A percentile compares a stretch with the other conserved stretches of the same genome.
phyloP scores from a whole-genome alignment of 2,113 vertebrate genomes.

The human (Homo sapiens) region DNA sequence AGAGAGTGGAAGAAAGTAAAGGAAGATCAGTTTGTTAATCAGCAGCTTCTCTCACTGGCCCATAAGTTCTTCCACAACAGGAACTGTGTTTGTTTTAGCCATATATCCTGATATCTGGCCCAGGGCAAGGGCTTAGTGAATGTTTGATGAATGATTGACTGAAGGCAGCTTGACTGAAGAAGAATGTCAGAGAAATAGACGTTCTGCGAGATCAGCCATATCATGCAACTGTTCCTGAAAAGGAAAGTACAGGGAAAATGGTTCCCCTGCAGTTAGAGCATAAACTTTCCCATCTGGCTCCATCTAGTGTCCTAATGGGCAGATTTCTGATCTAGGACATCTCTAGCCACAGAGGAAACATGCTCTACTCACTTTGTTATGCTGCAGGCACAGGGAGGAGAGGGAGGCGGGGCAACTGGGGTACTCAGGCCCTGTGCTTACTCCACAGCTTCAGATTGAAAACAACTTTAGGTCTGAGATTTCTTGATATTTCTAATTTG shows the following conservation, averaged over 20 bases:
- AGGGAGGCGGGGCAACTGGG: background rate
- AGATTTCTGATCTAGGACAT: slow-evolving; percentile 52
- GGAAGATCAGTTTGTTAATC: background rate
- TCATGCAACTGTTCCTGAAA: slow-evolving; percentile 43
- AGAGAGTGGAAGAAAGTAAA: background rate
- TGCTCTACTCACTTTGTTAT: background rate
- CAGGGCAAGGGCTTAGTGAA: background rate
- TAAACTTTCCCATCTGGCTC: slow-evolving; percentile 77
- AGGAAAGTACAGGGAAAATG: slow-evolving; percentile 59
- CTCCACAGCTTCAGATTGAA: background rate
- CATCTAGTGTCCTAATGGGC: slow-evolving; percentile 73
- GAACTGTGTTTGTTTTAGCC: slow-evolving; percentile 43
- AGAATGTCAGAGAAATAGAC: slow-evolving; percentile 27
- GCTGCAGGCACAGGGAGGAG: background rate
- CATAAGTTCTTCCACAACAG: background rate
- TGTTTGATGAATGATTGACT: slow-evolving; percentile 53
- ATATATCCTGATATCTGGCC: background rate
- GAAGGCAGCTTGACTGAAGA: slow-evolving; percentile 36
- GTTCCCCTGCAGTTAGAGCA: slow-evolving; percentile 41
- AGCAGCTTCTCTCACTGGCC: background rate
- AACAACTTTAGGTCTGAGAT: slow-evolving; percentile 21
- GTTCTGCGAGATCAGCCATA: slow-evolving; percentile 55
- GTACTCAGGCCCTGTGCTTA: background rate
- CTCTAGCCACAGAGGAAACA: background rate
- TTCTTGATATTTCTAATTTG: slow-evolving; percentile 3